Percentiles rank a stretch among this genome's conserved stretches.
phyloP scores from a whole-genome alignment of 2,113 vertebrate genomes.

The Leptocoma aspasia region DNA sequence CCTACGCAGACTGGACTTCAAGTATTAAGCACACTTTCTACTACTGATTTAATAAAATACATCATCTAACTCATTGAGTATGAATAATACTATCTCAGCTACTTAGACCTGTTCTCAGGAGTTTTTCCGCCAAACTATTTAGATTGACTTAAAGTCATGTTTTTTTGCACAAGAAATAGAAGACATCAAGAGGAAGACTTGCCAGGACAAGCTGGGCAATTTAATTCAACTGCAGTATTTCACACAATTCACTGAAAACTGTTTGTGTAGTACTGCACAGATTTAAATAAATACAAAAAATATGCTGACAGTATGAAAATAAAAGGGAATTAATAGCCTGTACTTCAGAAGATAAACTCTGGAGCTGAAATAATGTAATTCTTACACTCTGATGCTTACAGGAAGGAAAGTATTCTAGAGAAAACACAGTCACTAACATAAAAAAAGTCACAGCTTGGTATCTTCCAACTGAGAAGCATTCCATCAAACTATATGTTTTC shows the following conservation, averaged over 20 bases:
- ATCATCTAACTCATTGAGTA: neutral
- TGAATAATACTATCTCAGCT: neutral
- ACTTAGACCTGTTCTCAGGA: neutral
- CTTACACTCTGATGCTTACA: neutral
- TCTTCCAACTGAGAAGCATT: neutral
- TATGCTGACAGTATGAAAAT: neutral
- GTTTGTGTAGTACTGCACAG: neutral
- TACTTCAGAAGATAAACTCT: neutral
- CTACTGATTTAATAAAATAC: neutral
- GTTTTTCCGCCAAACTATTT: neutral
- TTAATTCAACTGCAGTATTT: conserved; percentile 28
- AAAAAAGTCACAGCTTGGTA: neutral
- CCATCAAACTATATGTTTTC: neutral
- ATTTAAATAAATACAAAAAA: neutral
- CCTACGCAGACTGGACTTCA: neutral
- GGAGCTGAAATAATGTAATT: neutral
- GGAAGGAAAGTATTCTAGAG: neutral
- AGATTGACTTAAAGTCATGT: neutral
- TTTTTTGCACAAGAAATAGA: neutral
- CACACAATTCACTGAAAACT: neutral
- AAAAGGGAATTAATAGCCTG: neutral
- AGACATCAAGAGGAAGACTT: neutral
- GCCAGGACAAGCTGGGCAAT: neutral
- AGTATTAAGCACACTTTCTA: neutral
- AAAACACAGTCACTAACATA: neutral